Base-by-base conservation (phyloP, 2,797 vertebrate species). In the Tragopan temminckii region DNA sequence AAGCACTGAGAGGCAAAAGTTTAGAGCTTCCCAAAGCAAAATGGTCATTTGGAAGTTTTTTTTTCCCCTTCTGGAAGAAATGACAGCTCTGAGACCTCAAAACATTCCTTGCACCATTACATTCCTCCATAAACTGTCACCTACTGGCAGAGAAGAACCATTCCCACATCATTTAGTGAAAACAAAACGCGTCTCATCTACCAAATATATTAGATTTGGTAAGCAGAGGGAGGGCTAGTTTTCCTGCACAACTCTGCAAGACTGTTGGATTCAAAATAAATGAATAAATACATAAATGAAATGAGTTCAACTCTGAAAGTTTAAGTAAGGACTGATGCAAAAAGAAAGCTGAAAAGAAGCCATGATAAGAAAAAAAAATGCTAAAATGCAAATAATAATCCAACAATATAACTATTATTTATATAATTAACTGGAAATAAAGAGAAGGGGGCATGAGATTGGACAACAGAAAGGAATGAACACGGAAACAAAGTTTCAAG, bases 361-460 rank as follows among this genome's bases (percentile, higher is more conserved):
- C 36, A 33, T 2, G 3, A 29, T 2, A 43, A 0, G 14, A 12
- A 11, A 0, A 21, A 21, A 33, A 66, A 33, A 52, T 8, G 6
- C 8, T 14, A 62, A 80, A 68, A 71, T 0, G 1, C 9, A n/a
- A 45, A 9, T 25, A 42, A 64, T 42, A 11, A 20, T 4, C 11
- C 18, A 23, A 43, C 5, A 42, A 45, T 35, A 15, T 25, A 64
- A 36, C 7, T 74, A 23, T 46, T 38, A 86, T 19, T 74, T 53
- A 38, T 7, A 59, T 29, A 61, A 23, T 66, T 70, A 50, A 35
- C 35, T 42, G 7, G n/a, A 53, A 7, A 48, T 3, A 69, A 15
- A 19, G 74, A 74, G 33, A 13, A 18, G 0, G 1, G 19, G 6
- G 2, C 19, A 3, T 4, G 3, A 8, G 7, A 5, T 7, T 46